Evolutionary conservation across 2,888 invertebrate species (phyloP), one percentile per base, ranked within the genome.

Genomic region (Agrotis clavis): DNA sequence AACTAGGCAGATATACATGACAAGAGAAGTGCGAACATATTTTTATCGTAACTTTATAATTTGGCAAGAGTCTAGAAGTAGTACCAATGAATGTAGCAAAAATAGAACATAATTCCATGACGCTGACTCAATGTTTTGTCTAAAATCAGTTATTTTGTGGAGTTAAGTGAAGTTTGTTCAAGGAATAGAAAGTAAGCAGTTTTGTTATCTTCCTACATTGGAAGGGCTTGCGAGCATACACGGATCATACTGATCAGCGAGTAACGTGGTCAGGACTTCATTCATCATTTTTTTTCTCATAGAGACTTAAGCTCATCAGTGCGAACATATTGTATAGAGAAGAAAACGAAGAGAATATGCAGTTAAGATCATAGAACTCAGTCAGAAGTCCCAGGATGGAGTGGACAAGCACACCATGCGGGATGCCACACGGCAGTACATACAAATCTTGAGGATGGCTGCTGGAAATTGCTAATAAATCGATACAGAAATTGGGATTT

Each of bases 251-350:
- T 14, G 16, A 45, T n/a, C 21, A 45, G 53, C 30, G 30, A 30
- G 30, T 30, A 30, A 5, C 30, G 30, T 30, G 30, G 30, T 35
- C 35, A 35, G 35, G 35, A 7, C 35, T 35, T 35, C 7, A 7
- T 41, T 11, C 30, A 5, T 11, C 4, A 41, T 1, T 11, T 41
- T 51, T 51, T 21, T 0, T 71, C 41, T 18, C 54, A 30, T 92
- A 99, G 99, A 95, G 99, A 99, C 62, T 98, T 99, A 86, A 99
- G 99, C 90, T 99, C 99, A 59, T 99, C 99, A 2, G 99, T 99
- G 1, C 96, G 99, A 86, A 97, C 99, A 94, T 99, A n/a, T n/a
- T n/a, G 99, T 92, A 98, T 99, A 89, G 99, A 99, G 92, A 99
- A 99, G 93, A 98, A 99, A 93, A 99, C 99, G 99, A 4, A 97